These are phyloP conservation scores for Athene noctua DNA, from an alignment of 2,113 vertebrate species.

Conservation along the genomic window DNA sequence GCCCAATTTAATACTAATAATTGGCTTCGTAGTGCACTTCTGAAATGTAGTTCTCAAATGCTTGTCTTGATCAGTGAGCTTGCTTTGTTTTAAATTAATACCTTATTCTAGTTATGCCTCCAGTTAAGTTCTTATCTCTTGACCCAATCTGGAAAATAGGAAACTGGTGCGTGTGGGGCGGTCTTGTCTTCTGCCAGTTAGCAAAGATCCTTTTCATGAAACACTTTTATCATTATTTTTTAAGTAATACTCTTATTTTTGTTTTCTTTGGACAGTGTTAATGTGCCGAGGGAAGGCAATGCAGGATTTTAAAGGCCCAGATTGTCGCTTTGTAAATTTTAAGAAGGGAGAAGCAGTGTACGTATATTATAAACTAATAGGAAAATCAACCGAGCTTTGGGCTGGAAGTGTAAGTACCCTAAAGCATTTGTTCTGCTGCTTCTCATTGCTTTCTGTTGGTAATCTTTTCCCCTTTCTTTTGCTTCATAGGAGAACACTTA, in stretches of 20 bases:
- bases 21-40: not conserved
- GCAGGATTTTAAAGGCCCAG: constrained; percentile 87
- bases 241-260: not conserved
- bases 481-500: not conserved
- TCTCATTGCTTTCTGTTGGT: not conserved
- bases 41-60: not conserved
- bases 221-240: not conserved
- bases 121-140: not conserved
- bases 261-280: constrained; percentile 79
- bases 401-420: constrained; percentile 91
- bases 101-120: not conserved
- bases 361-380: constrained; percentile 93
- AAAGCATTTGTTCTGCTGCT: not conserved
- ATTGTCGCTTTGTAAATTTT: constrained; percentile 92
- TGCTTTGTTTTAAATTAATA: not conserved
- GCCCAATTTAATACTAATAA: not conserved
- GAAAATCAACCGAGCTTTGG: constrained; percentile 84
- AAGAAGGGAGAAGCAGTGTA: constrained; percentile 90
- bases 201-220: not conserved
- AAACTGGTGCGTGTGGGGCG: rapidly evolving
- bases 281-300: constrained; percentile 88
- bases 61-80: not conserved
- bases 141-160: not conserved
- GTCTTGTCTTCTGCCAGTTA: not conserved
- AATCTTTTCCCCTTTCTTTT: not conserved